Evolutionary conservation across 2,888 invertebrate species (phyloP).

Genomic region (Protophormia terraenovae): DNA sequence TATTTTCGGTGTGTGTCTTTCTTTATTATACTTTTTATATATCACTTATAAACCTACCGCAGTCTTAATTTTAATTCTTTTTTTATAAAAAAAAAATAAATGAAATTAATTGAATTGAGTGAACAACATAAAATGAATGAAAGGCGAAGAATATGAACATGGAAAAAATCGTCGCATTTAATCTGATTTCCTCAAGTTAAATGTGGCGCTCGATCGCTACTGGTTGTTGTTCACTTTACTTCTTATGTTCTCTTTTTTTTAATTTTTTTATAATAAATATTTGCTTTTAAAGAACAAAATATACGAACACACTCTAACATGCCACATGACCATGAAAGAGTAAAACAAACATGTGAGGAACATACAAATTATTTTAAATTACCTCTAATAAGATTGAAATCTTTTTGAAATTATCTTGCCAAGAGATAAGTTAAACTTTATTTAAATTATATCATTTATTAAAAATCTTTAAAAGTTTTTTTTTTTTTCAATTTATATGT

Average conservation of each 20-base stretch:
- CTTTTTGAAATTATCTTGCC: constrained; percentile 39
- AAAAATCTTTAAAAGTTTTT: not conserved
- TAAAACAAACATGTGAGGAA: constrained; percentile 43
- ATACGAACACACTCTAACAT: not conserved
- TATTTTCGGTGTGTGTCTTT: not conserved
- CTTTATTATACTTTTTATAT: not conserved
- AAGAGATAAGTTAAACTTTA: constrained; percentile 54
- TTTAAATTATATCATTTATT: constrained; percentile 58
- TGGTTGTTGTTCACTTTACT: constrained; percentile 14
- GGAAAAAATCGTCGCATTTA: constrained; percentile 42
- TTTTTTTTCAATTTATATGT: not conserved
- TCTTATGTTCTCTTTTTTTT: constrained; percentile 6
- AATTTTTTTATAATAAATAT: constrained; percentile 32
- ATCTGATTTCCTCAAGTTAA: constrained; percentile 53
- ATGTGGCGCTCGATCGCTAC: constrained; percentile 52
- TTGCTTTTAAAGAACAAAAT: constrained; percentile 15
- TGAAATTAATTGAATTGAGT: constrained; percentile 57
- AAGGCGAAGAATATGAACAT: constrained; percentile 5
- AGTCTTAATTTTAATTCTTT: constrained; percentile 45
- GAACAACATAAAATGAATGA: constrained; percentile 37
- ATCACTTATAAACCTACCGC: constrained; percentile 62
- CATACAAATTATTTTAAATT: constrained; percentile 56
- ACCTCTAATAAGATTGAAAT: constrained; percentile 54
- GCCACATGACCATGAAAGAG: constrained; percentile 19
- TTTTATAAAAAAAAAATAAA: too few species aligned